Evolutionary conservation across 2,888 invertebrate genomes (phyloP), one percentile per base, ranked within the genome.

Genomic region (Eubasilissa splendida): DNA sequence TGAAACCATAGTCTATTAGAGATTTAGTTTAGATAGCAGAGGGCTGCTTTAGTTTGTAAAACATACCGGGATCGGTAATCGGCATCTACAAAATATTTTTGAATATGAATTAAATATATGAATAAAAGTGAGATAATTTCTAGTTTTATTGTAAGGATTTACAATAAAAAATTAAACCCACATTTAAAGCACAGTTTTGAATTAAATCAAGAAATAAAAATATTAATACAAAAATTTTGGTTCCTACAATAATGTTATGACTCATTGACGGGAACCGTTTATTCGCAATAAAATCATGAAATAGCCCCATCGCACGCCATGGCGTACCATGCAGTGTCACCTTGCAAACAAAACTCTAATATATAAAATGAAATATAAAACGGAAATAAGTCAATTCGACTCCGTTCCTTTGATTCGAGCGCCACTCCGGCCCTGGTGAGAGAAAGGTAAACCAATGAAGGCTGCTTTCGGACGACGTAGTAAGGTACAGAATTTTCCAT

Each of bases 181-280:
- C 42, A 42, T 5, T 42, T 42, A 42, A 42, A 42, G 42, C 42
- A 42, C 42, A 42, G 42, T 42, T 42, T 4, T 5, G 50, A 52
- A 10, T 68, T 68, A n/a, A 52, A 68, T 42, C 12, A 33, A 65
- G 12, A 14, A 68, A 50, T 42, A 68, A 14, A 52, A 68, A 52
- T 52, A 68, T 8, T 31, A 53, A 70, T n/a, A 8, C 58, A 70
- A 10, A 33, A 54, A 33, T 68, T 12, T 14, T 63, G 60, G 66
- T 78, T 70, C 33, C 50, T 58, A 33, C 56, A 76, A 83, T 83
- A 83, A 77, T 75, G 73, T 83, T 81, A 83, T 73, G 79, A 81
- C 66, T 83, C 81, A 83, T 83, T 77, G 81, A 79, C 83, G 76
- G 83, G 83, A 79, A 79, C 81, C 68, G 83, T 79, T 79, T 83